Percentiles rank a stretch among this genome's conserved stretches.
Conservation (phyloP, 2,113 vertebrate genomes). For the Semnornis frantzii region DNA sequence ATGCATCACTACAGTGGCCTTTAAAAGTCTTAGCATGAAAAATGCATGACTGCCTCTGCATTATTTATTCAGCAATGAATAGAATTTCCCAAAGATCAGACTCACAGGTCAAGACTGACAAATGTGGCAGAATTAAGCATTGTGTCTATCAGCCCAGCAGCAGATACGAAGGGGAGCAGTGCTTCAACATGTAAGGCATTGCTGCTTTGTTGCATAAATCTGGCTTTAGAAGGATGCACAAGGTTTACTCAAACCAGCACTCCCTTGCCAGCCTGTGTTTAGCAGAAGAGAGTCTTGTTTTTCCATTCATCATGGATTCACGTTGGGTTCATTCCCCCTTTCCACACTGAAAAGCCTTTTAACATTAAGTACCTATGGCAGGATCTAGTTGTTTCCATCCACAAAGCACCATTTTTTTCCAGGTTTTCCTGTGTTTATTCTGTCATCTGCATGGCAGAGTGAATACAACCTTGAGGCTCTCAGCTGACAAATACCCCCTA, state of each 20-base stretch:
- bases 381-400: not conserved
- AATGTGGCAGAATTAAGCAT: constrained; percentile 46
- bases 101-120: constrained; percentile 43
- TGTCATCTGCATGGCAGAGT: not conserved
- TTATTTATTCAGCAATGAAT: constrained; percentile 68
- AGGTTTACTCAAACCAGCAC: not conserved
- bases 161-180: not conserved
- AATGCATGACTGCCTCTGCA: constrained; percentile 68
- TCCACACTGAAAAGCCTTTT: constrained; percentile 8
- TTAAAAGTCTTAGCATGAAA: constrained; percentile 69
- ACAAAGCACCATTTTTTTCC: not conserved
- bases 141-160: not conserved
- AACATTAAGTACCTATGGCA: not conserved
- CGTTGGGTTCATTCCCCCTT: not conserved
- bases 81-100: constrained; percentile 55
- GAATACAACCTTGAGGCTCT: not conserved
- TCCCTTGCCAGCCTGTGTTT: not conserved
- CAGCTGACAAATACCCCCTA: constrained; percentile 26
- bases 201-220: not conserved
- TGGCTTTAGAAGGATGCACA: not conserved
- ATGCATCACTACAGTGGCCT: constrained; percentile 70
- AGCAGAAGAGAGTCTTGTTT: not conserved
- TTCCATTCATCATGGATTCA: not conserved
- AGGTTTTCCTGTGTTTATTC: constrained; percentile 18
- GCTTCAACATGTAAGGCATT: not conserved